These are phyloP conservation scores for Protosalanx chinensis DNA, from an alignment of 2,797 vertebrate genomes.

Conservation along the genomic window DNA sequence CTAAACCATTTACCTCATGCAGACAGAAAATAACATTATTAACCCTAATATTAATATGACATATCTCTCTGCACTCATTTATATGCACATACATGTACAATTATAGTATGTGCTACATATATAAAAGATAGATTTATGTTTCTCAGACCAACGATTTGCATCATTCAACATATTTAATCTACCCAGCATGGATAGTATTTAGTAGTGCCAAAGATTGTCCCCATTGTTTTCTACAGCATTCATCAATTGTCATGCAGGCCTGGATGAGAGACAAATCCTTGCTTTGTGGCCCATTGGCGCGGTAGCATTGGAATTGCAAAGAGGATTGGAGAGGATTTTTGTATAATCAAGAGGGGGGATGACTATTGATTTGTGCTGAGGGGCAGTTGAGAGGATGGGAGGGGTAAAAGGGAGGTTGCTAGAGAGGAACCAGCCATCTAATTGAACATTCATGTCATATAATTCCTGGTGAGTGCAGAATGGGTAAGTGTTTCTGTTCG, in stretches of 20 bases:
- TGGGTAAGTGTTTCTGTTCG: not conserved
- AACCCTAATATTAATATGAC: slow-evolving; percentile 24
- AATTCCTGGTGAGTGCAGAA: slow-evolving; percentile 21
- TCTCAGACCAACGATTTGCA: no score
- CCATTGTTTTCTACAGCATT: slow-evolving; percentile 30
- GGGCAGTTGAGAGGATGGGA: not conserved
- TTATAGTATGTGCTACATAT: no score
- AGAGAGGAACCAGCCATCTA: slow-evolving; percentile 33
- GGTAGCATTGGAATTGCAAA: slow-evolving; percentile 43
- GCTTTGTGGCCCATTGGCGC: slow-evolving; percentile 20
- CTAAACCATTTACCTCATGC: slow-evolving; percentile 41
- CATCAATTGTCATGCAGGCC: slow-evolving; percentile 16
- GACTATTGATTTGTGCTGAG: slow-evolving; percentile 42
- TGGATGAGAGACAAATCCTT: slow-evolving; percentile 12
- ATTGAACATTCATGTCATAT: slow-evolving; percentile 37
- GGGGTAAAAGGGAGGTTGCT: slow-evolving; percentile 16
- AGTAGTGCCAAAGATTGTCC: slow-evolving; percentile 20
- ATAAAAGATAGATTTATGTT: no score
- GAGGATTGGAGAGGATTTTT: slow-evolving; percentile 33
- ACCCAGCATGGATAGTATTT: not conserved
- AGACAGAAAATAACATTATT: slow-evolving; percentile 32
- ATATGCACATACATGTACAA: no score
- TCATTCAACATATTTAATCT: not conserved
- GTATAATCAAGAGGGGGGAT: slow-evolving; percentile 46
- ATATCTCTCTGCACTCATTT: slow-evolving; percentile 19